These are phyloP conservation scores for Anodontia alba DNA, from an alignment of 2,888 invertebrate genomes.

Conservation along the genomic window DNA sequence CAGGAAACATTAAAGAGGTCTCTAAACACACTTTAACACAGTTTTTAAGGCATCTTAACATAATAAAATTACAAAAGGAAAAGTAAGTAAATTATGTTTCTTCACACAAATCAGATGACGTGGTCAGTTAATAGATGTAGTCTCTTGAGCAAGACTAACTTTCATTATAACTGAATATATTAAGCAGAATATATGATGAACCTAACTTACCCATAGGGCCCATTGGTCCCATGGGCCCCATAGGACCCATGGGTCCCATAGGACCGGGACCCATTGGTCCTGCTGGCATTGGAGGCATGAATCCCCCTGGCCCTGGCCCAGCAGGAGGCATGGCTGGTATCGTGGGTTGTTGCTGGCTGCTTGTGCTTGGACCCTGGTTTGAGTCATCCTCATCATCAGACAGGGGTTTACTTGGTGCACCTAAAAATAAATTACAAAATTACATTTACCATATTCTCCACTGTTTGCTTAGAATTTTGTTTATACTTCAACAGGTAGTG, in stretches of 20 bases:
- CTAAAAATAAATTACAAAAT: background rate
- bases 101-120: no score
- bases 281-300: slow-evolving; percentile 70
- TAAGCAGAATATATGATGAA: no score
- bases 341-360: slow-evolving; percentile 20
- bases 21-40: no score
- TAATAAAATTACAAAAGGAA: no score
- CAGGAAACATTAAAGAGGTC: no score
- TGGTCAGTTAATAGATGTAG: no score
- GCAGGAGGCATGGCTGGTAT: slow-evolving; percentile 41
- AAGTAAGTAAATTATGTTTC: no score
- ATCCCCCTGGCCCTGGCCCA: slow-evolving; percentile 37
- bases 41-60: no score
- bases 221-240: slow-evolving; percentile 80
- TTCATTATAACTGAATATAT: no score
- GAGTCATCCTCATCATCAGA: slow-evolving; percentile 59
- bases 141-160: no score
- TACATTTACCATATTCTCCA: background rate
- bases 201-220: slow-evolving; percentile 68
- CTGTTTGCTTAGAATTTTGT: background rate
- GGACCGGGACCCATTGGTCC: slow-evolving; percentile 76
- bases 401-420: slow-evolving; percentile 21
- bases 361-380: slow-evolving; percentile 25
- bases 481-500: no score
- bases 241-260: slow-evolving; percentile 74